These are phyloP conservation scores for Tympanuchus pallidicinctus DNA, from an alignment of 2,113 vertebrate species.

Conservation along the genomic window DNA sequence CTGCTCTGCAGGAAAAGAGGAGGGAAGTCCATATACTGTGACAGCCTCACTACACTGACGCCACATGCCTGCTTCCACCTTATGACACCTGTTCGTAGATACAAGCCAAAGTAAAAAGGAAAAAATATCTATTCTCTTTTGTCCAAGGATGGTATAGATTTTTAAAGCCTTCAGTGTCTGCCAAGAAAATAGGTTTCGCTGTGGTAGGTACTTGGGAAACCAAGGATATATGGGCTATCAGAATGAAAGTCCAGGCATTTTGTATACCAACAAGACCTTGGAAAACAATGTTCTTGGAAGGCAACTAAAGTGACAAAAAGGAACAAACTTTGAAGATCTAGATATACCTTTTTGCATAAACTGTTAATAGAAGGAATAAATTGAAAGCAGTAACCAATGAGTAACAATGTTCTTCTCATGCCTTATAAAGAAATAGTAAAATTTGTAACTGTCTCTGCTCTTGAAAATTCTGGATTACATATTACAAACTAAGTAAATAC, in stretches of 20 bases:
- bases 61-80: constrained; percentile 52
- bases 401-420: not conserved
- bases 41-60: constrained; percentile 27
- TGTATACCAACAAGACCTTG: constrained; percentile 37
- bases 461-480: not conserved
- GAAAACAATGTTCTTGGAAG: not conserved
- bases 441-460: rapidly evolving
- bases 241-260: constrained; percentile 20
- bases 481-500: not conserved
- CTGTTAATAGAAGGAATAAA: not conserved
- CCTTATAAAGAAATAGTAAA: not conserved
- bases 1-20: constrained; percentile 62
- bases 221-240: constrained; percentile 17
- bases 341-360: not conserved
- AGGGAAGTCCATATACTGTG: constrained; percentile 67
- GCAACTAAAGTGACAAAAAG: not conserved
- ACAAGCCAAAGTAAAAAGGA: constrained; percentile 44
- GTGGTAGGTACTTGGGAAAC: constrained; percentile 14
- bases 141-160: not conserved
- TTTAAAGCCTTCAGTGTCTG: not conserved
- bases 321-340: not conserved
- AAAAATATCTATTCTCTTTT: not conserved
- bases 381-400: not conserved
- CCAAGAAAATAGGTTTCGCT: constrained; percentile 17
- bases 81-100: constrained; percentile 58